Percentiles rank a stretch among this genome's conserved stretches.
These are phyloP conservation scores for Hylyphantes graminicola DNA, from an alignment of 1,140 invertebrate species.

Conservation along the genomic window DNA sequence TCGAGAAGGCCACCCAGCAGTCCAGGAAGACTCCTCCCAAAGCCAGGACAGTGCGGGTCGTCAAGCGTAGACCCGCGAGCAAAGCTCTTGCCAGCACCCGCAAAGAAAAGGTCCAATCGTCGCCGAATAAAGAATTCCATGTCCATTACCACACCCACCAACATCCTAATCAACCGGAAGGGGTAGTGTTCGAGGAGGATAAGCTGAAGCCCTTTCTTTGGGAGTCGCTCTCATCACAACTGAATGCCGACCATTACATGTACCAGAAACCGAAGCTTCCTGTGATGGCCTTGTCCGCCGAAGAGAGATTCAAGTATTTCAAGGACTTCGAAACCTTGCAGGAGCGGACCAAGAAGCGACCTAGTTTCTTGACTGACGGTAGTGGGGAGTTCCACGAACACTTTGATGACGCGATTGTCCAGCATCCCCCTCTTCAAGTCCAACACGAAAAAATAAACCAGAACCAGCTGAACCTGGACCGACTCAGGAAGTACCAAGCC, in stretches of 20 bases:
- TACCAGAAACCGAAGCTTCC: background rate
- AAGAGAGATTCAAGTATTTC: slow-evolving; percentile 19
- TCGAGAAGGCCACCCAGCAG: background rate
- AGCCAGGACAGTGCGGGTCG: background rate
- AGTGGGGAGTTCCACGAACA: background rate
- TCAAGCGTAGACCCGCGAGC: background rate
- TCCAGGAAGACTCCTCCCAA: background rate
- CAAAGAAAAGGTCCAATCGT: slow-evolving; percentile 1
- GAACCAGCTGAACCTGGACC: background rate
- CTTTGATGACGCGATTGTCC: background rate
- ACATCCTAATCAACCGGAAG: slow-evolving; percentile 10
- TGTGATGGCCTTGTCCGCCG: background rate
- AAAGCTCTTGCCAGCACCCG: background rate
- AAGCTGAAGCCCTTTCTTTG: slow-evolving; percentile 8
- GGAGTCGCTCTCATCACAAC: background rate
- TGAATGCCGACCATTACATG: slow-evolving; percentile 3
- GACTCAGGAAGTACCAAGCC: slow-evolving; percentile 18
- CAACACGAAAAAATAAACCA: too few species aligned
- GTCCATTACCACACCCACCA: slow-evolving; percentile 51
- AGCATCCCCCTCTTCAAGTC: background rate
- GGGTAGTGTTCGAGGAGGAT: background rate
- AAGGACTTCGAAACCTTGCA: slow-evolving; percentile 29
- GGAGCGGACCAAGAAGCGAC: background rate
- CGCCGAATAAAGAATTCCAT: slow-evolving; percentile 47
- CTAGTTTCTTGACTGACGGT: background rate